Conservation (phyloP, 1,140 invertebrate species). For the Drosophila arawakana region DNA sequence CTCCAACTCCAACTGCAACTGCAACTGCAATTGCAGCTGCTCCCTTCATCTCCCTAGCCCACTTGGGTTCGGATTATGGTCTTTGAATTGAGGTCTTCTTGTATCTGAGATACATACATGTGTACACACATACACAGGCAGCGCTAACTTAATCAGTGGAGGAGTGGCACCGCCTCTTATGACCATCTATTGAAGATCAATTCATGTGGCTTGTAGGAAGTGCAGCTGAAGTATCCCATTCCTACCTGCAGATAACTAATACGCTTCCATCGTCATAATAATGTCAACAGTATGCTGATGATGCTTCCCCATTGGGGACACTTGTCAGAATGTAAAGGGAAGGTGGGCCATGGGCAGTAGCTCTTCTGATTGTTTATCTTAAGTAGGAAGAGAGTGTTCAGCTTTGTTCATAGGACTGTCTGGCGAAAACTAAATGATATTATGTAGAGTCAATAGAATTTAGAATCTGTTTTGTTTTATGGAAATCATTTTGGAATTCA, state of each 20-base stretch:
- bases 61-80: constrained; percentile 4
- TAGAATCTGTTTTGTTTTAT: no score
- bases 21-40: neutral
- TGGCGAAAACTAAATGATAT: neutral
- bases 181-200: constrained; percentile 68
- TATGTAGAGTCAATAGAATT: neutral
- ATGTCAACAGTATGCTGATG: constrained; percentile 59
- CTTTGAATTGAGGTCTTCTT: constrained; percentile 1
- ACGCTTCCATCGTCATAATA: constrained; percentile 59
- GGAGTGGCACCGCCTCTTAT: constrained; percentile 40
- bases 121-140: neutral
- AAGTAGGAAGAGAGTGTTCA: constrained; percentile 46
- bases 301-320: constrained; percentile 20
- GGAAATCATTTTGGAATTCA: no score
- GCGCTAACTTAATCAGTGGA: constrained; percentile 47
- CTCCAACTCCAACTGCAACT: neutral
- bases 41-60: neutral
- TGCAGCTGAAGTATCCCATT: constrained; percentile 58
- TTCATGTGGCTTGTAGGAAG: constrained; percentile 59
- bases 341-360: neutral
- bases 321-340: constrained; percentile 11
- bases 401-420: constrained; percentile 11
- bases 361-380: constrained; percentile 21
- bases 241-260: constrained; percentile 64
- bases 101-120: constrained; percentile 3